Percentiles rank a stretch among this genome's conserved stretches.
phyloP scores from a whole-genome alignment of 2,113 vertebrate species.

The Poeciliopsis turrubarensis region DNA sequence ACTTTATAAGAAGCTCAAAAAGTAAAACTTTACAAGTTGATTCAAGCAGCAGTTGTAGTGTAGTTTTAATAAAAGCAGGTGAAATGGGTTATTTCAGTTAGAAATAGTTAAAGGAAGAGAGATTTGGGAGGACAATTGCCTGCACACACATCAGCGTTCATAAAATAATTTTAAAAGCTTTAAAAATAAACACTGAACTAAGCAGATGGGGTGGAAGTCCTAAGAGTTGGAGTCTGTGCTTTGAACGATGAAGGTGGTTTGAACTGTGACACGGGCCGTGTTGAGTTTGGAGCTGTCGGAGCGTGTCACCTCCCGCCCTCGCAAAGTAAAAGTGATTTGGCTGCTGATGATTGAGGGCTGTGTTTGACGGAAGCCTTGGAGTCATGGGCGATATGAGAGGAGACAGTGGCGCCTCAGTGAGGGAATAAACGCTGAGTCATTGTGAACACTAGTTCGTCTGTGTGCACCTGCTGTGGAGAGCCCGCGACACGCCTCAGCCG shows the following conservation, averaged over 20 bases:
- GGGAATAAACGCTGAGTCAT: slow-evolving; percentile 70
- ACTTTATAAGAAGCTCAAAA: background rate
- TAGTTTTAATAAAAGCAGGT: background rate
- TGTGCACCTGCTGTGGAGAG: slow-evolving; percentile 67
- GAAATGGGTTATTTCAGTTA: slow-evolving; percentile 13
- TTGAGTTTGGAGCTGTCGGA: background rate
- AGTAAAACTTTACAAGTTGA: background rate
- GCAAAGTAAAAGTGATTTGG: slow-evolving; percentile 38
- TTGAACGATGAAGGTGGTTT: slow-evolving; percentile 31
- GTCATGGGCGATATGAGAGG: slow-evolving; percentile 40
- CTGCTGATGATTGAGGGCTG: slow-evolving; percentile 60
- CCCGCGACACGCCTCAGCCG: slow-evolving; percentile 25
- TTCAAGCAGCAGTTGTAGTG: background rate
- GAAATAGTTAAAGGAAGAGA: slow-evolving; percentile 31
- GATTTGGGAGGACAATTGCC: slow-evolving; percentile 1
- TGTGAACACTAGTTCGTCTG: slow-evolving; percentile 73
- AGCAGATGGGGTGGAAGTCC: background rate
- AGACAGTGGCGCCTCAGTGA: slow-evolving; percentile 62
- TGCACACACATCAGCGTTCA: slow-evolving; percentile 8
- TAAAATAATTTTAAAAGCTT: slow-evolving; percentile 15
- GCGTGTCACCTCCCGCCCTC: slow-evolving; percentile 13
- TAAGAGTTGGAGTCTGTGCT: background rate
- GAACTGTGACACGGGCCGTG: background rate
- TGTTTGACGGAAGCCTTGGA: slow-evolving; percentile 40
- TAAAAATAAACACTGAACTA: slow-evolving; percentile 34